Evolutionary conservation across 2,888 invertebrate species (phyloP).

Genomic region (Drosophila atroscutellata): DNA sequence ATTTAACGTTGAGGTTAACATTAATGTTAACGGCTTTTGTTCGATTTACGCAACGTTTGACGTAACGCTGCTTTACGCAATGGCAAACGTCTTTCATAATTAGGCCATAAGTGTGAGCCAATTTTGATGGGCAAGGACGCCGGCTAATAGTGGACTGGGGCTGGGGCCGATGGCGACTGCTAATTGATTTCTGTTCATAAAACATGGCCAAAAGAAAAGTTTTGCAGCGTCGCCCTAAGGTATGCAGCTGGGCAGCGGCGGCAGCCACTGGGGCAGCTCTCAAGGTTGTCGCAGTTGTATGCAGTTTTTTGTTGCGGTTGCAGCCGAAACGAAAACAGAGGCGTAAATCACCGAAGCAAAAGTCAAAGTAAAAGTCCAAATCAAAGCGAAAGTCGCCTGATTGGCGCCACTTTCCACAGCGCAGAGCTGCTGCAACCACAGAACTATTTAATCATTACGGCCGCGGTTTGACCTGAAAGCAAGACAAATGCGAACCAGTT

Average conservation of each 20-base stretch:
- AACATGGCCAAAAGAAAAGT: conserved; percentile 21
- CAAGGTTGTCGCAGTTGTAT: conserved; percentile 13
- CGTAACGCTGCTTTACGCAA: conserved; percentile 49
- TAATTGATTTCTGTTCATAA: conserved; percentile 57
- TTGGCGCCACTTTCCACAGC: conserved; percentile 18
- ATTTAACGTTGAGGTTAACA: conserved; percentile 23
- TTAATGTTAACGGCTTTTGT: conserved; percentile 28
- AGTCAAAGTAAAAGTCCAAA: conserved; percentile 32
- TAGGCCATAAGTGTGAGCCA: conserved; percentile 52
- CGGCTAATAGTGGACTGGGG: neutral
- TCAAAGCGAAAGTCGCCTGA: conserved; percentile 29
- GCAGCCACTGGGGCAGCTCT: conserved; percentile 20
- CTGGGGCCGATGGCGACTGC: conserved; percentile 9
- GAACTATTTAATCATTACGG: conserved; percentile 3
- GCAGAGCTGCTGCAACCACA: neutral
- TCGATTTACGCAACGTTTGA: conserved; percentile 16
- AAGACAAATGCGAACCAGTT: neutral
- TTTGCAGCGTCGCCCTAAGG: conserved; percentile 45
- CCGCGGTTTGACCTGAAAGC: neutral
- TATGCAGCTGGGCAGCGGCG: conserved; percentile 40
- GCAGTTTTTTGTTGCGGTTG: conserved; percentile 22
- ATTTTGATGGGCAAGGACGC: conserved; percentile 12
- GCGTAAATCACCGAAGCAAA: conserved; percentile 46
- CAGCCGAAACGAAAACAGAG: conserved; percentile 43
- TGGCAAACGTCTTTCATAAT: conserved; percentile 40